These are phyloP conservation scores for Epirrita christyi DNA, from an alignment of 2,888 invertebrate genomes.

Conservation along the genomic window DNA sequence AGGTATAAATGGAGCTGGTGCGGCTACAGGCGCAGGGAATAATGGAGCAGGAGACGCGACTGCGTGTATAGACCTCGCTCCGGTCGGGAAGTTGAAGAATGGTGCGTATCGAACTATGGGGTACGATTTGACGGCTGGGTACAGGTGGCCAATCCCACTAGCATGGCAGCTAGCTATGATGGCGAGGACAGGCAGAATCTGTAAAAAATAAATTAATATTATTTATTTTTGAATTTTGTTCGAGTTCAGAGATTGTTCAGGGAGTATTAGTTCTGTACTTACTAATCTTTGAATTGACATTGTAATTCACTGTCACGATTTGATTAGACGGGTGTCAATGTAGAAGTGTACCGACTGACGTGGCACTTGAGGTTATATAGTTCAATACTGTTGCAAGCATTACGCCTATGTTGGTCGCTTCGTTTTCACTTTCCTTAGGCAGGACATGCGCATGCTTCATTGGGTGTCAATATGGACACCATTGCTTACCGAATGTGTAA, in stretches of 20 bases:
- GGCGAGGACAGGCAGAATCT: conserved; percentile 62
- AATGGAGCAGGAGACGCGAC: conserved; percentile 57
- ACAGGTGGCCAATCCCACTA: conserved; percentile 71
- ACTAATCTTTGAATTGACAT: conserved; percentile 75
- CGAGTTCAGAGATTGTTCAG: neutral
- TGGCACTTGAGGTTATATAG: conserved; percentile 78
- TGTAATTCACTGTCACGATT: conserved; percentile 60
- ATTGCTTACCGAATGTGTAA: conserved; percentile 68
- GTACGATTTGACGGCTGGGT: conserved; percentile 64
- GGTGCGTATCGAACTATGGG: conserved; percentile 77
- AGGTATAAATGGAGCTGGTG: conserved; percentile 42
- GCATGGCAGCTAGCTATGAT: conserved; percentile 73
- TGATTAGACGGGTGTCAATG: conserved; percentile 67
- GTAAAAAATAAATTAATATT: conserved; percentile 31
- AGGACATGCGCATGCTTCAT: conserved; percentile 76
- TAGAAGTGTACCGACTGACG: conserved; percentile 68
- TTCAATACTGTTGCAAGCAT: conserved; percentile 81
- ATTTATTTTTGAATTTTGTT: neutral
- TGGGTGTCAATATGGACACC: conserved; percentile 67
- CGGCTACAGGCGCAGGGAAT: conserved; percentile 39
- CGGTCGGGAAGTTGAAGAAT: conserved; percentile 75
- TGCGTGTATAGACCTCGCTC: conserved; percentile 72
- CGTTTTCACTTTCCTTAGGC: conserved; percentile 81
- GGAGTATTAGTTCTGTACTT: conserved; percentile 44
- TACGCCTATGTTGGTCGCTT: conserved; percentile 66